Evolutionary conservation across 2,113 vertebrate species (phyloP).

Genomic region (Psophia crepitans): DNA sequence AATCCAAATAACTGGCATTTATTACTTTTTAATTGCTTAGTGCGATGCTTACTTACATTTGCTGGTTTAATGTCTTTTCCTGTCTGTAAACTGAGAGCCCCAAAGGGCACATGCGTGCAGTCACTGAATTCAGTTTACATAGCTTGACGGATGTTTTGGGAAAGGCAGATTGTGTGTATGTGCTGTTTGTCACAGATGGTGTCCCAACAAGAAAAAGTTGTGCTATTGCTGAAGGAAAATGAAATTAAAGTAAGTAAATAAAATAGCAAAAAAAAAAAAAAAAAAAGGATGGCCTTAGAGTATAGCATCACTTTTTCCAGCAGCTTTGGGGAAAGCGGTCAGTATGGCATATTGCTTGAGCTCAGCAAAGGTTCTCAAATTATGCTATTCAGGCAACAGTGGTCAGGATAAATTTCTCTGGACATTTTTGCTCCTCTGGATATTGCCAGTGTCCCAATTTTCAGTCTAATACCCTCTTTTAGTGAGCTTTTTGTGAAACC

Average conservation of each 20-base stretch:
- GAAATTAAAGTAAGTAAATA: not conserved
- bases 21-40: slow-evolving; percentile 38
- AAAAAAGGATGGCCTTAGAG: not conserved
- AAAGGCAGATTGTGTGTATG: not conserved
- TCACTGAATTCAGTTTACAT: not conserved
- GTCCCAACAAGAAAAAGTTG: not conserved
- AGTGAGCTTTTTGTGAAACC: not conserved
- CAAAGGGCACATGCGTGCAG: not conserved
- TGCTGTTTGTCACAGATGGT: not conserved
- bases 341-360: not conserved
- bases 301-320: not conserved
- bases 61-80: slow-evolving; percentile 42
- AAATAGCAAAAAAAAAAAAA: not conserved
- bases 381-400: not conserved
- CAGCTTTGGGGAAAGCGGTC: not conserved
- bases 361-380: not conserved
- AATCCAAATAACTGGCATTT: slow-evolving; percentile 32
- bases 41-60: slow-evolving; percentile 24
- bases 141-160: not conserved
- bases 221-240: not conserved
- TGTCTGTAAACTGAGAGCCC: slow-evolving; percentile 26
- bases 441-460: not conserved
- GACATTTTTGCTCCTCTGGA: not conserved
- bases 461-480: not conserved
- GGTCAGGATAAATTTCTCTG: not conserved